Evolutionary conservation across 1,140 invertebrate genomes (phyloP).

Genomic region (Lamellibrachia luymesi): DNA sequence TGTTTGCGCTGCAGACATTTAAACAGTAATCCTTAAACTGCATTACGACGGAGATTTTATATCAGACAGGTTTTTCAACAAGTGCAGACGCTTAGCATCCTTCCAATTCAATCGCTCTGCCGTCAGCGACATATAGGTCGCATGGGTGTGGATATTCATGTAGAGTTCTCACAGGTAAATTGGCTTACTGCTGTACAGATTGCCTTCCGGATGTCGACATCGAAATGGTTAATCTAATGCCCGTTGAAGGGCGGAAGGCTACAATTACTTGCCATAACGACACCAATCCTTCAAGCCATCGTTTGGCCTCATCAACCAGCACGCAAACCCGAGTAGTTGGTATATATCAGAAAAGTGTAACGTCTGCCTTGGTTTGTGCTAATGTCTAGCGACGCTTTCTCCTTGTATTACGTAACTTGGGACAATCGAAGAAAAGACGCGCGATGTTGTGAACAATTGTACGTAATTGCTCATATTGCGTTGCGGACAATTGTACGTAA

Average conservation of each 20-base stretch:
- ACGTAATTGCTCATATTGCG: too few species aligned
- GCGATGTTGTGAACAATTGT: too few species aligned
- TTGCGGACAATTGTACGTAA: too few species aligned
- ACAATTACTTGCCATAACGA: neutral
- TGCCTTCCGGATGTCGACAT: neutral
- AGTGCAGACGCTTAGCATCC: neutral
- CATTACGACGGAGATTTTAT: too few species aligned
- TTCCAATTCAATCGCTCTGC: neutral
- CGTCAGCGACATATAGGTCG: neutral
- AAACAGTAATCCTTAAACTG: too few species aligned
- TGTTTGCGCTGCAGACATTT: too few species aligned
- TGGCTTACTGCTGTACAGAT: neutral
- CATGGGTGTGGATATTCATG: neutral
- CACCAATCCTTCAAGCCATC: neutral
- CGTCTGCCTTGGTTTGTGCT: too few species aligned
- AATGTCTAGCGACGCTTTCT: too few species aligned
- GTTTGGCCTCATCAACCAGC: neutral
- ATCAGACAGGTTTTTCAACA: neutral
- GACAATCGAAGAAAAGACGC: too few species aligned
- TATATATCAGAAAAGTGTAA: too few species aligned
- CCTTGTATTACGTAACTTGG: too few species aligned
- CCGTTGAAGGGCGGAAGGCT: too few species aligned
- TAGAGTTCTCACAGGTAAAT: neutral
- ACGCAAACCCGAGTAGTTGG: neutral
- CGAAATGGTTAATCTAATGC: neutral